Evolutionary conservation across 2,888 invertebrate species (phyloP).

Genomic region (Xanthorhoe spadicearia): DNA sequence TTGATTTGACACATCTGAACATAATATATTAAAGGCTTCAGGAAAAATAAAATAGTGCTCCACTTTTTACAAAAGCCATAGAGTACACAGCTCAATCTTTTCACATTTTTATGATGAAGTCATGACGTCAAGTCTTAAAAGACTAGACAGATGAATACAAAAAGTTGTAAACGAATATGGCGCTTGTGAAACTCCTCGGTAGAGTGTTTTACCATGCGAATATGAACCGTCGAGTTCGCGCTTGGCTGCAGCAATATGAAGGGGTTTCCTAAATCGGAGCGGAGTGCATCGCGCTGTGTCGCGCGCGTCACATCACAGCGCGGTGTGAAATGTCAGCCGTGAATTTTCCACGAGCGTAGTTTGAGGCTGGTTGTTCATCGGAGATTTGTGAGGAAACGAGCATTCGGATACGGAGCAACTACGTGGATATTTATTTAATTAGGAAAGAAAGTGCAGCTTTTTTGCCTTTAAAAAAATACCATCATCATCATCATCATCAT

Average conservation of each 20-base stretch:
- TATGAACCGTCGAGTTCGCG: not conserved
- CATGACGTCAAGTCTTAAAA: not conserved
- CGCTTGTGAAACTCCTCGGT: not conserved
- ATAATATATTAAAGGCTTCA: not conserved
- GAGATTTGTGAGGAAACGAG: too few species aligned
- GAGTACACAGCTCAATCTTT: not conserved
- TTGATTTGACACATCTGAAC: not conserved
- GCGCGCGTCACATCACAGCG: too few species aligned
- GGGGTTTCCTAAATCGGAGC: not conserved
- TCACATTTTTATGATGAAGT: not conserved
- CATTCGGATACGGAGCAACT: too few species aligned
- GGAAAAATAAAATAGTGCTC: not conserved
- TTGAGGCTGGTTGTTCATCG: too few species aligned
- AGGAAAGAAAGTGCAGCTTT: too few species aligned
- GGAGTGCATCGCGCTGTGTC: not conserved
- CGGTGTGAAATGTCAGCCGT: not conserved
- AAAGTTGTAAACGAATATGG: not conserved
- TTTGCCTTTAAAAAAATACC: too few species aligned
- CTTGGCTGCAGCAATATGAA: not conserved
- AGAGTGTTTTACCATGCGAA: not conserved
- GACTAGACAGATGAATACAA: not conserved
- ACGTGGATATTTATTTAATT: too few species aligned
- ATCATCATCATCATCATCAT: too few species aligned
- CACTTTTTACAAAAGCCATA: not conserved
- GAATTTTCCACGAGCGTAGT: not conserved